Conservation (phyloP, 2,888 invertebrate genomes). For the Aleiodes alternator region DNA sequence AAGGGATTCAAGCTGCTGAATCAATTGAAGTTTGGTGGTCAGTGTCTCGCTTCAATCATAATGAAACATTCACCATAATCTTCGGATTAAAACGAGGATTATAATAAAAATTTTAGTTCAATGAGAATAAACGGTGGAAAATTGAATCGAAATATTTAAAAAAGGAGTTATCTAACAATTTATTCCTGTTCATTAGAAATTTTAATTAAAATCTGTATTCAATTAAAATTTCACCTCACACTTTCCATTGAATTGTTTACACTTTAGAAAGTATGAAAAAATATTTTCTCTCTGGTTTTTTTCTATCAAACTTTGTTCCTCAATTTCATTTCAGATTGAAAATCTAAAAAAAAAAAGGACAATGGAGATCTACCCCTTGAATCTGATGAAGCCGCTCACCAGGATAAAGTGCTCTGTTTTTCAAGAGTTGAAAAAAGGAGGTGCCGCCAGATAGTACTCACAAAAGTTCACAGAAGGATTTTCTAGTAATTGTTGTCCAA, state of each 20-base stretch:
- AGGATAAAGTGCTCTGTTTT: constrained; percentile 9
- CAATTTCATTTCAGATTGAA: constrained; percentile 4
- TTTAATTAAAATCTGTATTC: too few species aligned
- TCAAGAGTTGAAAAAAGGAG: background rate
- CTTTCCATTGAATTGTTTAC: too few species aligned
- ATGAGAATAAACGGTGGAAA: too few species aligned
- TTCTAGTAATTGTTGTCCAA: background rate
- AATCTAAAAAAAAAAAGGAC: background rate
- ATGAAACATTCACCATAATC: background rate
- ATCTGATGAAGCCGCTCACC: background rate
- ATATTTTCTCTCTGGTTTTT: too few species aligned
- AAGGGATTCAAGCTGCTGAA: background rate
- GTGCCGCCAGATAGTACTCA: background rate
- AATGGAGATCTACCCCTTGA: constrained; percentile 1
- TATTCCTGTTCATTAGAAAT: too few species aligned
- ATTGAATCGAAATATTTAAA: too few species aligned
- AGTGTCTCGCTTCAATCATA: background rate
- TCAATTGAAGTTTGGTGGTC: background rate
- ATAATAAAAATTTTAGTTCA: too few species aligned
- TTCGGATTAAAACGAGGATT: background rate
- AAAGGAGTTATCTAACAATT: too few species aligned
- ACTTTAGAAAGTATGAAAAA: too few species aligned
- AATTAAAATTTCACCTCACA: too few species aligned
- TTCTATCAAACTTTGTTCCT: background rate
- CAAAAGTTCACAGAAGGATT: background rate